These are phyloP conservation scores for Pachypsylla venusta DNA, from an alignment of 1,140 invertebrate genomes.

Conservation along the genomic window DNA sequence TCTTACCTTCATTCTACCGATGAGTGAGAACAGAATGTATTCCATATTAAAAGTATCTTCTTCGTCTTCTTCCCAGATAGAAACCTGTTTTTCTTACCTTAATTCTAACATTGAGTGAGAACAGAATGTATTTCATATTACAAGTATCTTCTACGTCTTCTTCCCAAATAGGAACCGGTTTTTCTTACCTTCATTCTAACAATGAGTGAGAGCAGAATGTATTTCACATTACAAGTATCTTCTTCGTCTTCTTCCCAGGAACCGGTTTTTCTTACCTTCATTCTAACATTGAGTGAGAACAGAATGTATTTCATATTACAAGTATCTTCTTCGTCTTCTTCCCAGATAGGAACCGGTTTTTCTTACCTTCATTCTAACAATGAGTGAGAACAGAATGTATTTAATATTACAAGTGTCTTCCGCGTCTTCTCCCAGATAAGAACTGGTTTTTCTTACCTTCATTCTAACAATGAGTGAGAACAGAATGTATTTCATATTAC, in stretches of 20 bases:
- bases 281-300: conserved; percentile 73
- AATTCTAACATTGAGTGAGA: conserved; percentile 72
- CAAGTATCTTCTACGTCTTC: conserved; percentile 52
- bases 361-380: conserved; percentile 80
- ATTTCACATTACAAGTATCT: conserved; percentile 38
- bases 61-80: conserved; percentile 72
- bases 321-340: conserved; percentile 54
- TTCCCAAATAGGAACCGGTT: conserved; percentile 78
- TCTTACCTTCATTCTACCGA: conserved; percentile 80
- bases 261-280: conserved; percentile 68
- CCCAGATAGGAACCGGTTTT: conserved; percentile 80
- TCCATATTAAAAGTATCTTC: conserved; percentile 41
- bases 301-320: conserved; percentile 49
- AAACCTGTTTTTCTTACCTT: conserved; percentile 66
- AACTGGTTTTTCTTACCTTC: conserved; percentile 62
- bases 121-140: conserved; percentile 54
- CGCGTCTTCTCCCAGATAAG: conserved; percentile 80
- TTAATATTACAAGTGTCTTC: conserved; percentile 47
- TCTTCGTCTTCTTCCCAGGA: conserved; percentile 75
- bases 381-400: conserved; percentile 70
- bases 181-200: conserved; percentile 81
- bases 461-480: conserved; percentile 79
- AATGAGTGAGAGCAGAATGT: conserved; percentile 73
- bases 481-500: conserved; percentile 48
- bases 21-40: conserved; percentile 70